Evolutionary conservation across 2,888 invertebrate species (phyloP).

Genomic region (Xestia sexstrigata): DNA sequence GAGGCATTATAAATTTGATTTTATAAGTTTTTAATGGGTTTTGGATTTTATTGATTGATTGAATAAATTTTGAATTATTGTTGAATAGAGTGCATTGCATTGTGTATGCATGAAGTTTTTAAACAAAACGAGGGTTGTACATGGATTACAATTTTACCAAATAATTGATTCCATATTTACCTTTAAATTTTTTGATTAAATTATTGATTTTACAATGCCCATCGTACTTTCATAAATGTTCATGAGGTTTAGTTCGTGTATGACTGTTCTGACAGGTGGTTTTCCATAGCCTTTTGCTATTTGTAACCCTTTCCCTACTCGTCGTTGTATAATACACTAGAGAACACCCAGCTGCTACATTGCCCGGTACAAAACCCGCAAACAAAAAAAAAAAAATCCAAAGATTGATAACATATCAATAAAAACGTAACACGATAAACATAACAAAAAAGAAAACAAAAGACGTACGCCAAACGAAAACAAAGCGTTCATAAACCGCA

Average conservation of each 20-base stretch:
- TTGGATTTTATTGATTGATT: conserved; percentile 26
- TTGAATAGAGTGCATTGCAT: conserved; percentile 2
- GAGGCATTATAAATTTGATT: conserved; percentile 29
- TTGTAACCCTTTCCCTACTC: conserved; percentile 11
- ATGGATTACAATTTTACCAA: not conserved
- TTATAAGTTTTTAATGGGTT: conserved; percentile 23
- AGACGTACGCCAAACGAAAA: not conserved
- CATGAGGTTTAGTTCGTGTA: not conserved
- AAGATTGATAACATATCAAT: not conserved
- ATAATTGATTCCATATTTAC: not conserved
- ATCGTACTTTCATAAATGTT: not conserved
- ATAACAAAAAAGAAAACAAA: conserved; percentile 4
- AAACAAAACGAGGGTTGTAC: not conserved
- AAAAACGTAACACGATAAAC: conserved; percentile 5
- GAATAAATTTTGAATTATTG: conserved; percentile 30
- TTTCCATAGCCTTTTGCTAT: conserved; percentile 8
- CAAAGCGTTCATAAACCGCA: conserved; percentile 19
- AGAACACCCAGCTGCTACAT: conserved; percentile 33
- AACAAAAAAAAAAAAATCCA: not conserved
- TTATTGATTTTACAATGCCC: not conserved
- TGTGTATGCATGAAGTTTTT: not conserved
- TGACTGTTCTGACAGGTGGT: conserved; percentile 23
- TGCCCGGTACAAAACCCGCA: not conserved
- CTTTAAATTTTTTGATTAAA: conserved; percentile 4
- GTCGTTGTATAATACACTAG: not conserved